A percentile compares a stretch with the other conserved stretches of the same genome.
Evolutionary conservation across 2,113 vertebrate genomes (phyloP).

Genomic region (Sprattus sprattus): DNA sequence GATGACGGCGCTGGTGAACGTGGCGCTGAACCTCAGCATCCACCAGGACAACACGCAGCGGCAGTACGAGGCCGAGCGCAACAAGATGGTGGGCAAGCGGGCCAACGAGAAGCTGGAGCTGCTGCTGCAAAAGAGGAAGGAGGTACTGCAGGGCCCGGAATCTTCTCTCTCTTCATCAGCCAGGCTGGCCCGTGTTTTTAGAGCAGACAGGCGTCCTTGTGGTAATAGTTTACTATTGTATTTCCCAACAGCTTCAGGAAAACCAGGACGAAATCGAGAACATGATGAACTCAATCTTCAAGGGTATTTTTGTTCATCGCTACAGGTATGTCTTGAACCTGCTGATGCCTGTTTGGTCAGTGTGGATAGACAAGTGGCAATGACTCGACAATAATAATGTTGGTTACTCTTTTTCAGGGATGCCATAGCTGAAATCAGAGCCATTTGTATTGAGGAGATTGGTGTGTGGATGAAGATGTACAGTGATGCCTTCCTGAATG

Average conservation of each 20-base stretch:
- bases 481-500: constrained; percentile 97
- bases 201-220: too few relatives aligned
- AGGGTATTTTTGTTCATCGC: constrained; percentile 99
- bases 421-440: constrained; percentile 97
- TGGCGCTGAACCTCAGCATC: constrained; percentile 98
- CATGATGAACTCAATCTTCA: constrained; percentile 99
- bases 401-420: constrained; percentile 70
- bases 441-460: constrained; percentile 98
- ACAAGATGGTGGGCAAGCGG: constrained; percentile 97
- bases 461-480: constrained; percentile 99
- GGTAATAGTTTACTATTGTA: constrained; percentile 8
- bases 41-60: constrained; percentile 99
- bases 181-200: too few relatives aligned
- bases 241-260: constrained; percentile 87
- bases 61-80: constrained; percentile 97
- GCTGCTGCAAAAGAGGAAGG: constrained; percentile 96
- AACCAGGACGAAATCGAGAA: constrained; percentile 99
- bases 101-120: constrained; percentile 97
- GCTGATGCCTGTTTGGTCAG: not conserved
- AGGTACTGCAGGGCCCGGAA: constrained; percentile 69
- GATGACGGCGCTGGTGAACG: constrained; percentile 98
- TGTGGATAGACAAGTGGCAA: not conserved
- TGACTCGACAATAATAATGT: too few relatives aligned
- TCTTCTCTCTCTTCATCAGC: not conserved
- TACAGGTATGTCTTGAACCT: constrained; percentile 81